Base-by-base conservation (phyloP, 2,797 vertebrate species). In the Taeniopygia guttata region DNA sequence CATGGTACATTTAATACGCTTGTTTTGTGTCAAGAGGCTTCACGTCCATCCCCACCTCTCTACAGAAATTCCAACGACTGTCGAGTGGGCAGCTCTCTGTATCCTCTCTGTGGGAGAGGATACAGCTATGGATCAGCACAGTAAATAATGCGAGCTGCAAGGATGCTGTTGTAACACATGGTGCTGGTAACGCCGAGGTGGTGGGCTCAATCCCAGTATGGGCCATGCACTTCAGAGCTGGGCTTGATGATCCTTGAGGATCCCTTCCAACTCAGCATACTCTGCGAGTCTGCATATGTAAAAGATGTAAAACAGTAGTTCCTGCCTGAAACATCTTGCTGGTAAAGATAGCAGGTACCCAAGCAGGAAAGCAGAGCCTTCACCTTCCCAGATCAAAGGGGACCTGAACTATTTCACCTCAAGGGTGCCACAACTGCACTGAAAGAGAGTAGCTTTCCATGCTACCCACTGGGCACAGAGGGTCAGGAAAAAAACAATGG, bases 191-290 rank as follows among this genome's bases (percentile, higher is more conserved):
- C 11, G n/a, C n/a, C 7, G 2, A 76, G 13, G 9, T 4, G 12
- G 5, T 25, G 13, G 5, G 7, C 11, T 40, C 46, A n/a, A 10
- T 25, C 19, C 46, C 26, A 0, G 0, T 5, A 27, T 4, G 38
- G 7, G 5, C 42, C 23, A 2, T 4, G 23, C 23, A 19, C 29
- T 21, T 25, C 16, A 52, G 19, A 59, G 23, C 54, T n/a, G 46
- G 16, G 25, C 54, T 52, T 29, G n/a, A 23, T 43, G 54, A 23
- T n/a, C n/a, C 54, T 45, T n/a, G 27, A 52, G 38, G 23, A 19
- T 52, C 19, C 27, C 54, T 52, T 68, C 63, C 46, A 67, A 11
- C 38, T 51, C 70, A 5, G 32, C 45, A 36, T 7, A 76, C 40
- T 76, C 48, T 16, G 16, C 29, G 56, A 48, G 25, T 36, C 30